phyloP scores from a whole-genome alignment of 2,888 invertebrate genomes.

The Globia sparganii region DNA sequence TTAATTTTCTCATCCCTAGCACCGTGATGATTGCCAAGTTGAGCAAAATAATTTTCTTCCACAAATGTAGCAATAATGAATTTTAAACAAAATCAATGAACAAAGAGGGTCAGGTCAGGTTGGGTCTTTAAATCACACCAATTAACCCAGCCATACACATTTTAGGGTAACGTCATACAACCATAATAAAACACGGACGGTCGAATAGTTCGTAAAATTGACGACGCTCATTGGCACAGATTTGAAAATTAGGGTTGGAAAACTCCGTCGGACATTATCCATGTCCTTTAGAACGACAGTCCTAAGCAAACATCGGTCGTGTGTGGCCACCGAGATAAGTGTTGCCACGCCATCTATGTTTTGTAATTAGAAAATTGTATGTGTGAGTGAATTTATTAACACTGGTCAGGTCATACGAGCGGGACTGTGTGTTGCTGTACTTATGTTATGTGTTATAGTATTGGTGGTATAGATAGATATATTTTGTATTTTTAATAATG shows the following conservation, averaged over 20 bases:
- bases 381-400: conserved; percentile 61
- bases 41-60: conserved; percentile 2
- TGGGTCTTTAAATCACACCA: conserved; percentile 27
- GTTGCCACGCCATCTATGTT: conserved; percentile 80
- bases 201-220: conserved; percentile 60
- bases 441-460: not conserved
- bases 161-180: conserved; percentile 36
- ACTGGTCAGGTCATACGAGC: conserved; percentile 16
- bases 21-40: not conserved
- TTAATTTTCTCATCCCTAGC: not conserved
- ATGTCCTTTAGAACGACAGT: conserved; percentile 87
- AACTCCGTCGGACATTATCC: conserved; percentile 80
- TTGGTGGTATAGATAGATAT: conserved; percentile 9
- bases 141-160: conserved; percentile 38
- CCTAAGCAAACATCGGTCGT: conserved; percentile 85
- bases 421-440: conserved; percentile 12
- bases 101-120: conserved; percentile 24
- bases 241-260: conserved; percentile 81
- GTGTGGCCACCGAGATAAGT: conserved; percentile 87
- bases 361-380: conserved; percentile 79
- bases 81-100: conserved; percentile 38
- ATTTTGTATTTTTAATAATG: not conserved
- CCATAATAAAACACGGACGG: conserved; percentile 42
- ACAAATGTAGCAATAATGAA: conserved; percentile 30
- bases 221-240: conserved; percentile 70